Conservation (phyloP, 2,888 invertebrate genomes). For the Xiphydria camelus region DNA sequence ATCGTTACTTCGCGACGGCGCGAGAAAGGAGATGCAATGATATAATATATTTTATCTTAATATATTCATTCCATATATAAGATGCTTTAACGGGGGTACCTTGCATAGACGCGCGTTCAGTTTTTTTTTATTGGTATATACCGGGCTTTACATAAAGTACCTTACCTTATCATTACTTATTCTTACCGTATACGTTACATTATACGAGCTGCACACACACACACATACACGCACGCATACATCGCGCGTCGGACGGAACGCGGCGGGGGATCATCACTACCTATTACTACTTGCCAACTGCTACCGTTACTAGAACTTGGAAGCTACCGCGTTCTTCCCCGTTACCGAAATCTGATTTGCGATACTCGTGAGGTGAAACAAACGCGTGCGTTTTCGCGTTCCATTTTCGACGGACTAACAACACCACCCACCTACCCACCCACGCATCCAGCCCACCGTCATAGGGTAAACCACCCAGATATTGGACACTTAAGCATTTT, state of each 20-base stretch:
- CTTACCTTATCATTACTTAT: constrained; percentile 37
- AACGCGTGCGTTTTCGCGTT: too few relatives aligned
- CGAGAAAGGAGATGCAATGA: constrained; percentile 41
- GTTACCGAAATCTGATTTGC: constrained; percentile 30
- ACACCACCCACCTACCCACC: too few relatives aligned
- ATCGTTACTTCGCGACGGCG: constrained; percentile 34
- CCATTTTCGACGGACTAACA: too few relatives aligned
- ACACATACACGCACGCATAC: too few relatives aligned
- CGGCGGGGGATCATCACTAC: constrained; percentile 10
- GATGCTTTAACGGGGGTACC: constrained; percentile 51
- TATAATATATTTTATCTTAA: constrained; percentile 51
- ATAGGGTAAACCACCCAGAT: too few relatives aligned
- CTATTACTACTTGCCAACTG: not conserved
- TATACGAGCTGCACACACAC: too few relatives aligned
- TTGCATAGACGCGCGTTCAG: constrained; percentile 43
- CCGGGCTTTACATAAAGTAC: constrained; percentile 53
- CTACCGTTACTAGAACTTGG: not conserved
- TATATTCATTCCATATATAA: constrained; percentile 53
- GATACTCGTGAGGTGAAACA: constrained; percentile 27
- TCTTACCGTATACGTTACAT: constrained; percentile 17
- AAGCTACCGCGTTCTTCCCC: not conserved
- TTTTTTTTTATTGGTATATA: constrained; percentile 38
- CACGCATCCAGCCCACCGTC: too few relatives aligned
- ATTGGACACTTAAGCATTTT: too few relatives aligned
- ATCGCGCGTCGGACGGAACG: too few relatives aligned